Conservation (phyloP, 2,113 vertebrate species). For the Xyrauchen texanus region DNA sequence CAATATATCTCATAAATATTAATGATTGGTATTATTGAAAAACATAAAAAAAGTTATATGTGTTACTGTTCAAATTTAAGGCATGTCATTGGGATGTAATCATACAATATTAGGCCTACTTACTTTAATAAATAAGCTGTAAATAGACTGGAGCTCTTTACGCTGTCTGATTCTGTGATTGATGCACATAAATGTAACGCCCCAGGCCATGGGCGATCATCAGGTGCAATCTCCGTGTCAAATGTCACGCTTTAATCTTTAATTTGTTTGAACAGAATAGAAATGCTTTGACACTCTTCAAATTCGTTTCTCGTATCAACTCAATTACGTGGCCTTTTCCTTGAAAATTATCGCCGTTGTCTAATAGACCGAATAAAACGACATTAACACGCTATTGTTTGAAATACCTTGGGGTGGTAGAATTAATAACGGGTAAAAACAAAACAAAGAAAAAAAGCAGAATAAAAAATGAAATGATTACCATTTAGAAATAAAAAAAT, state of each 20-base stretch:
- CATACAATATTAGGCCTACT: not conserved
- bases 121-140: constrained; percentile 35
- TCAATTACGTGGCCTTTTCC: constrained; percentile 74
- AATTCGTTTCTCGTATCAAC: constrained; percentile 93
- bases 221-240: constrained; percentile 77
- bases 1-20: too few species aligned
- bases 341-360: constrained; percentile 65
- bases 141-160: constrained; percentile 63
- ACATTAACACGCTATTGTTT: constrained; percentile 61
- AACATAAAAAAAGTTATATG: too few species aligned
- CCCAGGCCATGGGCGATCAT: constrained; percentile 68
- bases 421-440: constrained; percentile 48
- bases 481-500: too few species aligned
- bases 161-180: constrained; percentile 71
- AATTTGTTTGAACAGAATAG: constrained; percentile 89
- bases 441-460: too few species aligned
- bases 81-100: not conserved
- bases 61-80: not conserved
- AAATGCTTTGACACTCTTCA: constrained; percentile 85
- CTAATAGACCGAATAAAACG: constrained; percentile 73
- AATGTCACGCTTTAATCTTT: constrained; percentile 86
- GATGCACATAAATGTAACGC: constrained; percentile 76
- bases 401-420: constrained; percentile 10
- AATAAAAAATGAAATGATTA: too few species aligned
- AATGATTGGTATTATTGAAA: too few species aligned